Evolutionary conservation across 2,797 vertebrate genomes (phyloP).

Genomic region (Smutsia temminckii): DNA sequence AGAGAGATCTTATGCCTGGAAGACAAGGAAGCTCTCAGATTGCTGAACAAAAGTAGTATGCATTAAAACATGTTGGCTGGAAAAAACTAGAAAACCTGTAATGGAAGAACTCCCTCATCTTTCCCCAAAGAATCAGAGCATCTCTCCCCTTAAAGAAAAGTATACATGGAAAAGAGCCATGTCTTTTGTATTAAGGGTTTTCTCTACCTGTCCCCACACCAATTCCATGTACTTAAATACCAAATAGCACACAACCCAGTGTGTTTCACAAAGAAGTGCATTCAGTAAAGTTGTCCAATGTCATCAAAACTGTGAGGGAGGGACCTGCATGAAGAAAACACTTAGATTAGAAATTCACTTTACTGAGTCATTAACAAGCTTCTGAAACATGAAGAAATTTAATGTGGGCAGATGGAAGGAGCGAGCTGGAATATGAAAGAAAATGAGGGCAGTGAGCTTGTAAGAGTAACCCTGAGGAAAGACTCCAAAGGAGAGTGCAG

Average conservation of each 20-base stretch:
- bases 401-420: background rate
- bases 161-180: background rate
- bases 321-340: background rate
- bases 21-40: background rate
- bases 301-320: background rate
- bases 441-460: background rate
- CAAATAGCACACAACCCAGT: background rate
- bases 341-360: background rate
- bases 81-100: background rate
- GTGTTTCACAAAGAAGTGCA: background rate
- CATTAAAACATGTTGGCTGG: background rate
- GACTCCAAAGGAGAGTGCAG: conserved; percentile 1
- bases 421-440: background rate
- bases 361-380: background rate
- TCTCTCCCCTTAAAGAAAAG: conserved; percentile 15
- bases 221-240: background rate
- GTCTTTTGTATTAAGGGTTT: background rate
- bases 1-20: background rate
- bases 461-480: background rate
- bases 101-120: background rate
- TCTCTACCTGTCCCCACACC: background rate
- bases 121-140: background rate
- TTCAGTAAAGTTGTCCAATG: background rate
- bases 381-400: background rate
- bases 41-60: background rate